Base-by-base conservation (phyloP, 2,113 vertebrate species). In the Bujurquina vittata region DNA sequence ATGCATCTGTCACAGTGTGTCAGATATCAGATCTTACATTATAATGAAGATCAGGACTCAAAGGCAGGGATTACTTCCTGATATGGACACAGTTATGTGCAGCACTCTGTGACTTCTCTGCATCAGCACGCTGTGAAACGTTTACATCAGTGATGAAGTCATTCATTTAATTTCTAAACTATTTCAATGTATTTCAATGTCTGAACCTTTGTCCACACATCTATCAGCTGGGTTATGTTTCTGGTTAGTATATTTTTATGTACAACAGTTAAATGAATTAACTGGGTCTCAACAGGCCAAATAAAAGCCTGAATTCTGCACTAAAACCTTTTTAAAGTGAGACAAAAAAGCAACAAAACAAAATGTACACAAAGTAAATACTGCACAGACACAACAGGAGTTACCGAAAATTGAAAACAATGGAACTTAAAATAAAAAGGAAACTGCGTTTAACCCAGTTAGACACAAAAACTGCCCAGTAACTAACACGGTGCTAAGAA, bases 51-150 rank as follows among this genome's bases (percentile, higher is more conserved):
- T 69, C 65, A 69, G 43, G 65, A 52, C 46, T 72, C 26, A 72
- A 31, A 72, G 43, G 65, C 65, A 0, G 43, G 15, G 65, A 11
- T 52, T 52, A 12, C 18, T 10, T 20, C 11, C 43, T 52, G 65
- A 0, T 4, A 43, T 52, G 23, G 65, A 72, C 22, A 52, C 2
- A 0, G 40, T 1, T 43, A 0, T 3, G 5, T 7, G 5, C 49
- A 18, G 5, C 49, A 18, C 5, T 4, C 17, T 20, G 65, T 29
- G 23, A 23, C 40, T 29, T 69, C 29, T 49, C 49, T 20, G 49
- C 49, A 9, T 54, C 5, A 54, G 5, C 26, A 26, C 26, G 26
- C 6, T 52, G 12, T 7, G 15, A 52, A 52, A 52, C 1, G 15
- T 17, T 49, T 5, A 43, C 63, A 20, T 49, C 40, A 0, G 40